These are phyloP conservation scores for Protobothrops mucrosquamatus DNA, from an alignment of 2,113 vertebrate genomes.

Conservation along the genomic window DNA sequence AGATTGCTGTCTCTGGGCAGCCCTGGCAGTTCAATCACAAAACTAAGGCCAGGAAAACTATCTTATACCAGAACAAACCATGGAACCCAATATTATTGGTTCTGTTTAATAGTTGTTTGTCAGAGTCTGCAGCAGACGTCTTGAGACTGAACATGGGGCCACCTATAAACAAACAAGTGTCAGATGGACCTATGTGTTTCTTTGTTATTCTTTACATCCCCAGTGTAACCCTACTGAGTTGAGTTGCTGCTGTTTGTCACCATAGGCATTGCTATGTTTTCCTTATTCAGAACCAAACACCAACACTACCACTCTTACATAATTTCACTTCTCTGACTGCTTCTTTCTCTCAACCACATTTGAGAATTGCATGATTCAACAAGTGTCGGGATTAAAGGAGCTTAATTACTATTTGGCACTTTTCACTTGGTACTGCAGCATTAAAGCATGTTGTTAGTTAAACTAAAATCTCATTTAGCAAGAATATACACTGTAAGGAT, in stretches of 20 bases:
- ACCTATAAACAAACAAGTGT: neutral
- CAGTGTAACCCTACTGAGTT: neutral
- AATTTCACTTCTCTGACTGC: neutral
- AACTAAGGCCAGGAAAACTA: neutral
- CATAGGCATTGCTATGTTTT: neutral
- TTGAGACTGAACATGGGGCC: neutral
- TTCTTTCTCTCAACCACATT: neutral
- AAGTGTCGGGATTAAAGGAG: slow-evolving; percentile 13
- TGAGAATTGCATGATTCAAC: neutral
- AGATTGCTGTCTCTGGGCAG: neutral
- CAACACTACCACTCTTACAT: neutral
- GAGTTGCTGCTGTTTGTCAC: neutral
- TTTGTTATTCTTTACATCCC: neutral
- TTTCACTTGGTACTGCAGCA: slow-evolving; percentile 1
- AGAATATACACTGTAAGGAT: slow-evolving; percentile 7
- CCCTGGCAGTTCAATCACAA: neutral
- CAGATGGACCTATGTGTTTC: neutral
- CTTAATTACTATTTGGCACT: neutral
- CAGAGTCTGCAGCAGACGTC: neutral
- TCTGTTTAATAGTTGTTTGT: neutral
- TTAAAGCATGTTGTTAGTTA: slow-evolving; percentile 8
- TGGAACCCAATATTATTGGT: neutral
- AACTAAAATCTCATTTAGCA: slow-evolving; percentile 38
- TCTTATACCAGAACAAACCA: neutral
- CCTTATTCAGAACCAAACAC: neutral